Conservation (phyloP, 2,888 invertebrate species). For the Drosophila affinis region DNA sequence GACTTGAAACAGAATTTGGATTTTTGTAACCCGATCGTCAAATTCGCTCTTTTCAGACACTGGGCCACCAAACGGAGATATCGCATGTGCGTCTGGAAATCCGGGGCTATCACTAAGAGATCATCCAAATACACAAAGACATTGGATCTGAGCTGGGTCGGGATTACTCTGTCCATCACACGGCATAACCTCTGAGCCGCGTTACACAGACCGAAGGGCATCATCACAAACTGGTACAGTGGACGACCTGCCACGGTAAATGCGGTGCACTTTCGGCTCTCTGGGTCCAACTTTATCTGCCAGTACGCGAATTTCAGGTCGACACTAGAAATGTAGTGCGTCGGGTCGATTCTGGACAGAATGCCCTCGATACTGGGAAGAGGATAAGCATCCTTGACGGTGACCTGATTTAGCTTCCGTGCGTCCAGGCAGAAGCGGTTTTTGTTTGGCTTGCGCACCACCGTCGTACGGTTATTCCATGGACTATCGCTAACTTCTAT, state of each 20-base stretch:
- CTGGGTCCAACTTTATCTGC: constrained; percentile 8
- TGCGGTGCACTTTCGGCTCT: constrained; percentile 4
- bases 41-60: constrained; percentile 2
- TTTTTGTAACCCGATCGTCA: neutral
- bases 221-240: neutral
- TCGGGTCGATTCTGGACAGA: constrained; percentile 5
- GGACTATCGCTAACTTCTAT: too few relatives aligned
- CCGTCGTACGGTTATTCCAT: too few relatives aligned
- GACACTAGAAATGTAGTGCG: neutral
- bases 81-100: neutral
- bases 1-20: neutral
- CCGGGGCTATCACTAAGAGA: neutral
- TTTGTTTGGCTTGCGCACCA: too few relatives aligned
- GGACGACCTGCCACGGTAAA: neutral
- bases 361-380: constrained; percentile 1
- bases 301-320: constrained; percentile 4
- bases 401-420: too few relatives aligned
- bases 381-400: too few relatives aligned
- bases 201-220: neutral
- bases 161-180: neutral
- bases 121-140: constrained; percentile 11
- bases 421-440: too few relatives aligned
- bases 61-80: neutral
- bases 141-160: too few relatives aligned
- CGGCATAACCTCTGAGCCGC: neutral